Evolutionary conservation across 35 echinoderm and acorn worm species (phyloP), one percentile per base, ranked within the genome.

Genomic region (Chiridota heheva): DNA sequence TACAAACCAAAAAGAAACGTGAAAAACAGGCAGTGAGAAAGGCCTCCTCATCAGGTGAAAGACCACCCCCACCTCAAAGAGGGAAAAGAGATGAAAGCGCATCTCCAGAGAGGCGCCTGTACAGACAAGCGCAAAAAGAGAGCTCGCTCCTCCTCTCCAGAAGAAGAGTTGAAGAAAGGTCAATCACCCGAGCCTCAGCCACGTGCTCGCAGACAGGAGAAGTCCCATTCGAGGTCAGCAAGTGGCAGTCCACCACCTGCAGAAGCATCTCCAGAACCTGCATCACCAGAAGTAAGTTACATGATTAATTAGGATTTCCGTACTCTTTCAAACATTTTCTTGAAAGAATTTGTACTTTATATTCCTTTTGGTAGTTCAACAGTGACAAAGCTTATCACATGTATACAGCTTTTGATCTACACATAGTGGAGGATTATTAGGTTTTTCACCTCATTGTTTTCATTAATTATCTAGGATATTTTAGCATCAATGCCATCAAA

Each of bases 61-160:
- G 75, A 30, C n/a, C 75, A 17, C 69, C 79, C 0, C 81, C 89
- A 40, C 89, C 82, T 46, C 69, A 76, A 5, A 60, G 76, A 27
- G 84, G 75, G 70, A 46, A 75, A 22, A 62, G 70, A 15, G 43
- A 43, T 2, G 75, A 37, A 61, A 26, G 51, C 13, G 66, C 78
- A 30, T 65, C 61, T 7, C 61, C 12, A 6, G 58, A 61, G 24
- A 61, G 58, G 32, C 24, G 32, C 18, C 61, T n/a, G 31, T n/a
- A n/a, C 51, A 7, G 55, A 61, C 1, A 78, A 78, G 53, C 58
- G 75, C 15, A 78, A 61, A 37, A 61, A 36, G 46, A 58, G 58
- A 62, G 51, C 75, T 12, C 24, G 31, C 10, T 78, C 75, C 18
- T 78, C 75, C 5, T 59, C 51, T 22, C 40, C 51, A 40, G 75